Base-by-base conservation (phyloP, 2,888 invertebrate genomes). In the Drosophila trichaetosa region DNA sequence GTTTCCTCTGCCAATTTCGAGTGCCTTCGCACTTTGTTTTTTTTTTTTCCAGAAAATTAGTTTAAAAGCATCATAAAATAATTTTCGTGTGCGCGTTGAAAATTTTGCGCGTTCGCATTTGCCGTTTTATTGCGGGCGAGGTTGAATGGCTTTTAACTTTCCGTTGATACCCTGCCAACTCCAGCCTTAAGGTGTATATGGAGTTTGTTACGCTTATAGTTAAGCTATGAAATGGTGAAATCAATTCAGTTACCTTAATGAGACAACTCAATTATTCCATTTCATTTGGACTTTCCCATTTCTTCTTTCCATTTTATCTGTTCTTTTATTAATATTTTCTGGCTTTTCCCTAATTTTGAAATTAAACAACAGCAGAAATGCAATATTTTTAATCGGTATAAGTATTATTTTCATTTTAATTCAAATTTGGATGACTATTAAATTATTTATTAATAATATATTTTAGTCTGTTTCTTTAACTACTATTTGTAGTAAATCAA, bases 31-130 rank as follows among this genome's bases (percentile, higher is more conserved):
- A 74, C 73, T 72, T 77, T 83, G 76, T 79, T 81, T 77, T 80
- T 77, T 86, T 86, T 31, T 31, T 33, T 80, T 85, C 81, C 79
- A 75, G 82, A 89, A 87, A 87, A 87, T 87, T 90, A 87, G 86
- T 88, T 87, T 87, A 88, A 87, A 87, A 87, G 90, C 88, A 86
- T 88, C 90, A 82, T 87, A 87, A 87, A 87, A 87, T 86, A 79
- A 88, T 87, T 88, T 90, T 80, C 80, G 76, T 82, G 80, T 42
- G 70, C 74, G 68, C 78, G 80, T 56, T 84, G 76, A 70, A 72
- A 72, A 76, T 78, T 76, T 72, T 87, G 71, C 75, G 85, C 82
- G 68, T 76, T 72, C 64, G 52, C 85, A 74, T 87, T 82, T 76
- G 56, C 48, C 65, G 66, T 86, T 89, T 89, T 84, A 82, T 82